Evolutionary conservation across 1,140 invertebrate species (phyloP).

Genomic region (Propsilocerus akamusi): DNA sequence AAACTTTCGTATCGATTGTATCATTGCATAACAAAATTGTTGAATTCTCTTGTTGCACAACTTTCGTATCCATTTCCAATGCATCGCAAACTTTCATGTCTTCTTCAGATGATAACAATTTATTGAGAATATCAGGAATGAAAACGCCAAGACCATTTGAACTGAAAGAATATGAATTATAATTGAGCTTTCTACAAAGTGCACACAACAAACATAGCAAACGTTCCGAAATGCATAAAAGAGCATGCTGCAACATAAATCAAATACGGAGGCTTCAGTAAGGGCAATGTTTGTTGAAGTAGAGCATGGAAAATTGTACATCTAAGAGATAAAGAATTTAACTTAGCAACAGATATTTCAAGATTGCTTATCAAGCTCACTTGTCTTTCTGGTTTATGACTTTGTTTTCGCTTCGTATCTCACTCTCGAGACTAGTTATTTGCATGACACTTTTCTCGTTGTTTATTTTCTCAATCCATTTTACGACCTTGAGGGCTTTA

Average conservation of each 20-base stretch:
- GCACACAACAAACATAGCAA: not conserved
- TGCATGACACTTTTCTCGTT: not conserved
- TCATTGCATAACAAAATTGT: not conserved
- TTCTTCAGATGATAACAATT: not conserved
- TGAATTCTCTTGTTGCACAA: too few relatives aligned
- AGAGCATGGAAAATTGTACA: too few relatives aligned
- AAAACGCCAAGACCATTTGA: not conserved
- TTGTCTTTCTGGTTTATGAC: too few relatives aligned
- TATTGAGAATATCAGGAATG: not conserved
- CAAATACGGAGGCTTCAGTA: not conserved
- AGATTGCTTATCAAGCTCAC: too few relatives aligned
- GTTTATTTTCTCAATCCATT: not conserved
- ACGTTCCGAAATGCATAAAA: not conserved
- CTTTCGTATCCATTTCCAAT: not conserved
- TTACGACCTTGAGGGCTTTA: not conserved
- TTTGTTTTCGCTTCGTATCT: not conserved
- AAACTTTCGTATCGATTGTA: not conserved
- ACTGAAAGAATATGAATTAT: too few relatives aligned
- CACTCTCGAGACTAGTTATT: not conserved
- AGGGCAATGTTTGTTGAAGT: not conserved
- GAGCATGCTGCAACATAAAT: not conserved
- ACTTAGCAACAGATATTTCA: too few relatives aligned
- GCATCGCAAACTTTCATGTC: not conserved
- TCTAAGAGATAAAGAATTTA: too few relatives aligned
- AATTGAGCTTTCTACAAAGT: too few relatives aligned